phyloP scores from a whole-genome alignment of 2,797 vertebrate genomes.

The Allochrocebus solatus region DNA sequence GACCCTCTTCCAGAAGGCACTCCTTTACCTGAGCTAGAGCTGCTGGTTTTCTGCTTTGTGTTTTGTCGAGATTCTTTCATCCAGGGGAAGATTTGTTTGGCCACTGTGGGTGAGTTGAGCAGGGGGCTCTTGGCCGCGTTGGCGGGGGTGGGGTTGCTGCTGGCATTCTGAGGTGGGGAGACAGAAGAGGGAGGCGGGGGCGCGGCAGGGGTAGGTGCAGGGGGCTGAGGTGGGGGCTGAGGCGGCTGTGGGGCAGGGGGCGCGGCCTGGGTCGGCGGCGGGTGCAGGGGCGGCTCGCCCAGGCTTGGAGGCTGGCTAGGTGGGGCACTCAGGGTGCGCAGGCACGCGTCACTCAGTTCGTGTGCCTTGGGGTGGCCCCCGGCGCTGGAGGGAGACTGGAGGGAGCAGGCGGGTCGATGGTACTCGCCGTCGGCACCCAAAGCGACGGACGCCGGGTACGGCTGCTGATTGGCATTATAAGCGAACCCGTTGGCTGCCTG shows the following conservation, averaged over 20 bases:
- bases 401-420: constrained; percentile 96
- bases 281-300: constrained; percentile 86
- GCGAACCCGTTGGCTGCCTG: constrained; percentile 98
- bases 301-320: constrained; percentile 89
- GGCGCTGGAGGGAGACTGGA: constrained; percentile 93
- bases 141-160: constrained; percentile 87
- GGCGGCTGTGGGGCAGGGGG: constrained; percentile 88
- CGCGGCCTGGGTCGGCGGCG: constrained; percentile 85
- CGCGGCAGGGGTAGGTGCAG: constrained; percentile 85
- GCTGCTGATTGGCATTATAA: constrained; percentile 98
- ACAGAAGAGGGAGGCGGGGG: constrained; percentile 88
- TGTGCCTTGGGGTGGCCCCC: constrained; percentile 92
- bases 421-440: constrained; percentile 96
- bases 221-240: constrained; percentile 84
- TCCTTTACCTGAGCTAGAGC: constrained; percentile 95
- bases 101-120: constrained; percentile 90
- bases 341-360: constrained; percentile 93
- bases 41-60: constrained; percentile 97
- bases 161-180: constrained; percentile 91
- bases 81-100: constrained; percentile 98
- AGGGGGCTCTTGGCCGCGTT: constrained; percentile 88
- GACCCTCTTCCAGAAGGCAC: constrained; percentile 50
- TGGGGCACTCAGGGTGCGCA: constrained; percentile 91
- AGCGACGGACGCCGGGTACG: constrained; percentile 90
- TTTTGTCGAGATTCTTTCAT: constrained; percentile 99